Evolutionary conservation across 2,888 invertebrate species (phyloP), one percentile per base, ranked within the genome.

Genomic region (Tetropium fuscum): DNA sequence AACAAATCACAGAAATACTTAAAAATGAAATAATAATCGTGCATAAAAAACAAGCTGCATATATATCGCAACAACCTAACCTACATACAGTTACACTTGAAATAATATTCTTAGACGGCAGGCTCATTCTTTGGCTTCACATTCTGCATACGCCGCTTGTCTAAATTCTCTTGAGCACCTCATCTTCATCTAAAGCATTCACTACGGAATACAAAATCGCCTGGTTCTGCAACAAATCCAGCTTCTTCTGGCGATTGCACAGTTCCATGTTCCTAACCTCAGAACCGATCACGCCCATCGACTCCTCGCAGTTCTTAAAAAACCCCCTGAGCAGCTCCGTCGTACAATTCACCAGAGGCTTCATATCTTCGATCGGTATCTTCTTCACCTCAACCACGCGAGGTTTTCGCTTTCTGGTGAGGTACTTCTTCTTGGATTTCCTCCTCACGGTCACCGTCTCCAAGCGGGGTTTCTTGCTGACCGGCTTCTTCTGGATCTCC

Each of bases 291-390:
- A 62, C 20, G 13, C 51, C 47, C 18, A 48, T 54, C 11, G 57
- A 32, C 47, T 59, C 56, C 25, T 61, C 60, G 32, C 44, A 36
- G 16, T 40, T 56, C 1, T 48, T 25, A 38, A 63, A 55, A 59
- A 59, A 70, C 25, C 49, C 54, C 13, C 53, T 57, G 4, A 70
- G 51, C 44, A 71, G 61, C 25, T 73, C 72, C 15, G 75, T 63
- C 7, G 73, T 76, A 8, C 64, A 61, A 48, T 72, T 69, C 10
- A 76, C 60, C 32, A 74, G 27, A 0, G 62, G 44, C 11, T 73
- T 71, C 51, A 77, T 65, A 32, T 72, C 69, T 30, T 68, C 49
- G 10, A 71, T 36, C 4, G 66, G 41, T 18, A 67, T 65, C 57
- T 67, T 72, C 45, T 69, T 60, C 6, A 57, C 63, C 27, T 67